Percentiles rank a stretch among this genome's conserved stretches.
These are phyloP conservation scores for Limulus polyphemus DNA, from an alignment of 2,888 invertebrate genomes.

Conservation along the genomic window DNA sequence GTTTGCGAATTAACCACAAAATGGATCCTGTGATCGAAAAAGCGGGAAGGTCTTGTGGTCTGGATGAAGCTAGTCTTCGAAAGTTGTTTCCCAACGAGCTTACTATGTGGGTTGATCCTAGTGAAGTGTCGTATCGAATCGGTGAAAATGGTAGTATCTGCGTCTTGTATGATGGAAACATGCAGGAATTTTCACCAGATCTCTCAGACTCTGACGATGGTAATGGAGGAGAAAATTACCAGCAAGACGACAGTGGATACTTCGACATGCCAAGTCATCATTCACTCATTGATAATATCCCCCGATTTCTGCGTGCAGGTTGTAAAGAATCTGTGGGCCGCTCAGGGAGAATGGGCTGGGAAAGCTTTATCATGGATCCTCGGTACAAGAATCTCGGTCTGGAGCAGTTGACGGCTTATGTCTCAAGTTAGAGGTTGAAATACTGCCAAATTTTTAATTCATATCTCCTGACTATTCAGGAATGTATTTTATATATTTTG, in stretches of 20 bases:
- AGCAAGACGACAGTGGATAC: too few relatives aligned
- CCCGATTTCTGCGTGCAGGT: background rate
- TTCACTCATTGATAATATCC: too few relatives aligned
- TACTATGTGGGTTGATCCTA: conserved; percentile 63
- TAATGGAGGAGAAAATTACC: too few relatives aligned
- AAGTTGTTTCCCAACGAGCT: conserved; percentile 52
- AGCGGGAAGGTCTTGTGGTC: conserved; percentile 51
- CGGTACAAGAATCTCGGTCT: conserved; percentile 6
- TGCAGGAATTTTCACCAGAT: background rate
- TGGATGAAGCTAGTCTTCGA: conserved; percentile 45
- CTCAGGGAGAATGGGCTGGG: conserved; percentile 6
- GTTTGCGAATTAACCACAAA: conserved; percentile 56
- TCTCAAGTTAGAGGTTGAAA: conserved; percentile 13
- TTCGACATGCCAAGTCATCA: too few relatives aligned
- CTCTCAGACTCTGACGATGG: too few relatives aligned
- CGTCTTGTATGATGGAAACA: conserved; percentile 41
- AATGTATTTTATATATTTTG: too few relatives aligned
- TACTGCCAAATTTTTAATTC: too few relatives aligned
- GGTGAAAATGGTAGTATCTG: conserved; percentile 53
- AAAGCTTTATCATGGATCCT: conserved; percentile 13
- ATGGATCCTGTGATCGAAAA: conserved; percentile 53
- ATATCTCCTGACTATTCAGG: too few relatives aligned
- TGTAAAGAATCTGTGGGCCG: conserved; percentile 16
- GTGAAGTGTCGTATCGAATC: conserved; percentile 54
- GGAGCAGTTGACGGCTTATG: conserved; percentile 12